A percentile compares a stretch with the other conserved stretches of the same genome.
Evolutionary conservation across 2,888 invertebrate species (phyloP).

Genomic region (Drosophila maculinotata): DNA sequence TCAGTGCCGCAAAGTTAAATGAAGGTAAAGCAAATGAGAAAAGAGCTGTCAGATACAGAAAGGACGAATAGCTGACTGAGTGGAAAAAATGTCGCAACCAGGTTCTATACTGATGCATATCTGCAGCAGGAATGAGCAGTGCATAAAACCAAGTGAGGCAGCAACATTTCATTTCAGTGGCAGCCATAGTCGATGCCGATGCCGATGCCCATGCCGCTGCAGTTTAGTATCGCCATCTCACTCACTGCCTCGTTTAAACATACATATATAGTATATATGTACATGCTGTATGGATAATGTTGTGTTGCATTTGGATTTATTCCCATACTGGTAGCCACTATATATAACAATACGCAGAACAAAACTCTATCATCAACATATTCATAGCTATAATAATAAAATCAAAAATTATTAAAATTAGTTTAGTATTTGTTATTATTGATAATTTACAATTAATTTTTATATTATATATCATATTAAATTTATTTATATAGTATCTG

Average conservation of each 20-base stretch:
- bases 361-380: too few species aligned
- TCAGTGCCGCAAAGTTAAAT: slow-evolving; percentile 31
- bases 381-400: too few species aligned
- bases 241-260: slow-evolving; percentile 12
- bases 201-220: slow-evolving; percentile 16
- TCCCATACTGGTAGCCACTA: slow-evolving; percentile 35
- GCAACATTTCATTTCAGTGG: slow-evolving; percentile 30
- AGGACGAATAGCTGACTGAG: slow-evolving; percentile 4
- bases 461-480: too few species aligned
- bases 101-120: slow-evolving; percentile 50
- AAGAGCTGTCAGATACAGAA: not conserved
- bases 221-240: slow-evolving; percentile 41
- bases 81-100: not conserved
- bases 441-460: too few species aligned
- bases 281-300: slow-evolving; percentile 8
- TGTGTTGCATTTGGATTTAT: slow-evolving; percentile 47
- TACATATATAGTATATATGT: too few species aligned
- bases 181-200: slow-evolving; percentile 7
- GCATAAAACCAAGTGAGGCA: slow-evolving; percentile 63
- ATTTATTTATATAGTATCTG: too few species aligned
- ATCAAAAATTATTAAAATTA: too few species aligned
- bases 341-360: slow-evolving; percentile 1
- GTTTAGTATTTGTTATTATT: too few species aligned
- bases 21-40: slow-evolving; percentile 50
- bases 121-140: slow-evolving; percentile 21